Percentiles rank a stretch among this genome's conserved stretches.
Evolutionary conservation across 2,797 vertebrate species (phyloP).

Genomic region (Triplophysa yarkandensis): DNA sequence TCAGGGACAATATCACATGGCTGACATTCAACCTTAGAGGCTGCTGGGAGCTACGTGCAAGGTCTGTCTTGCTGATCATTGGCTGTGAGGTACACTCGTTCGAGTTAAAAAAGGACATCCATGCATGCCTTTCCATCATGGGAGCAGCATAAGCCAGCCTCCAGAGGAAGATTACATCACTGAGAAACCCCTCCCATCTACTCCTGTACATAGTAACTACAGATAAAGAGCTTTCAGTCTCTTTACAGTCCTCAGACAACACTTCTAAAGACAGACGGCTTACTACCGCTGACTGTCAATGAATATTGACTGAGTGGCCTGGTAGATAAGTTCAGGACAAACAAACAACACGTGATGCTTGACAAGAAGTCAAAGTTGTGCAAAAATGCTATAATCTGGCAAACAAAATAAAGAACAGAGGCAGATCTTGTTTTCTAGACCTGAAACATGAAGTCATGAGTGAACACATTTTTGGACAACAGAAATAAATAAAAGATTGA

Average conservation of each 20-base stretch:
- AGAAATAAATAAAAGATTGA: no score
- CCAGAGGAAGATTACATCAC: slow-evolving; percentile 58
- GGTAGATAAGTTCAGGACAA: background rate
- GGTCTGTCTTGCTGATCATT: slow-evolving; percentile 17
- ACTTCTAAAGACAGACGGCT: background rate
- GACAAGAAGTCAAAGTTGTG: background rate
- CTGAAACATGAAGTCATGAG: background rate
- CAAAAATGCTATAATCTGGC: background rate
- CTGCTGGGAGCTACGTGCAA: slow-evolving; percentile 32
- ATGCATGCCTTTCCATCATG: slow-evolving; percentile 74
- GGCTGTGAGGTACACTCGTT: slow-evolving; percentile 51
- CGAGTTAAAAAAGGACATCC: slow-evolving; percentile 68
- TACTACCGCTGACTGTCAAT: background rate
- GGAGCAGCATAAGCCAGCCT: slow-evolving; percentile 52
- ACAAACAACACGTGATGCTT: background rate
- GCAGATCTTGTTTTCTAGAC: background rate
- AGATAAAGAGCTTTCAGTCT: slow-evolving; percentile 25
- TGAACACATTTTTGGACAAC: no score
- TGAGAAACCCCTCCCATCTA: slow-evolving; percentile 38
- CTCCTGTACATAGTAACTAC: slow-evolving; percentile 26
- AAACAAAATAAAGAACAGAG: background rate
- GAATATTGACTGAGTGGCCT: background rate
- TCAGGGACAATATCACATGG: slow-evolving; percentile 26
- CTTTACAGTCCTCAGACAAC: slow-evolving; percentile 3
- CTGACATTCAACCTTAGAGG: slow-evolving; percentile 48